Evolutionary conservation across 2,113 vertebrate genomes (phyloP), one percentile per base, ranked within the genome.

Genomic region (Reinhardtius hippoglossoides): DNA sequence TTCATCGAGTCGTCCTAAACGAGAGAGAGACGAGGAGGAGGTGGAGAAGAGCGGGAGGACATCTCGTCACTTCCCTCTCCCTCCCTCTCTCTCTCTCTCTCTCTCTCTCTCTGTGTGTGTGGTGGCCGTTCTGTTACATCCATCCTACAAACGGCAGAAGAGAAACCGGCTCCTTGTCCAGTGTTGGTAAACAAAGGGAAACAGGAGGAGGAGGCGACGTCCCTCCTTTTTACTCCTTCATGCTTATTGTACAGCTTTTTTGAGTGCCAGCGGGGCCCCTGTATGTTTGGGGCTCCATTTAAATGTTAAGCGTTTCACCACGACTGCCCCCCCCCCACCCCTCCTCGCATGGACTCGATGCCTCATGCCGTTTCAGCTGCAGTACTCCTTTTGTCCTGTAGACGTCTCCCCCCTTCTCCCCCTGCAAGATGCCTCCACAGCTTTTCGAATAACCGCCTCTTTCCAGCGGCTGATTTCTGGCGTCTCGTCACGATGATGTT

Each of bases 1-100:
- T 99, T 97, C 90, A 95, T 99, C 73, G 98, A 99, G 81, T 96
- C 96, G 0, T 97, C 97, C 2, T 99, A 98, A 94, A 81, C 71
- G 2, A 46, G 63, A 35, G 40, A 24, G 26, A 16, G 61, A 74
- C 14, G 84, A 80, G 77, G 85, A 26, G 0, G 84, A 80, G 77
- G 84, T 62, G 57, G 69, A 79, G 76, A 77, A 66, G 63, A 81
- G 67, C 42, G 7, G 52, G 35, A 65, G 73, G 79, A 68, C 81
- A 48, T 72, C 77, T 80, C 62, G 65, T 78, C 27, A 27, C 4
- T 5, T 27, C 27, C 27, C 4, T 27, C n/a, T n/a, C n/a, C n/a
- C n/a, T n/a, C n/a, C n/a, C n/a, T n/a, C n/a, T n/a, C n/a, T n/a
- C n/a, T n/a, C n/a, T n/a, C n/a, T n/a, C n/a, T n/a, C n/a, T n/a